Evolutionary conservation across 2,797 vertebrate genomes (phyloP).

Genomic region (Falco naumanni): DNA sequence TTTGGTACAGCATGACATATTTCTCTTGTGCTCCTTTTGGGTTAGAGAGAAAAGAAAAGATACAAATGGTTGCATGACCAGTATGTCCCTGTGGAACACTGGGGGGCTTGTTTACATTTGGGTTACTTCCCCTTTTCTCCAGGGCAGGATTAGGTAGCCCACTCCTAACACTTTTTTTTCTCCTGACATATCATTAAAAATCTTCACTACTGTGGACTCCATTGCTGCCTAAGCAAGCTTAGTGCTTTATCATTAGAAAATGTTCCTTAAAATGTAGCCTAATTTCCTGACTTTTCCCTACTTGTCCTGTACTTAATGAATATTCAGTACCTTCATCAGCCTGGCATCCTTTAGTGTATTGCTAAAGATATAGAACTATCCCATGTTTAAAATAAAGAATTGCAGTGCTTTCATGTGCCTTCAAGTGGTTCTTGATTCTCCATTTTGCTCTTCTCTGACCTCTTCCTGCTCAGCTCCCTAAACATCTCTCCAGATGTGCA

Average conservation of each 20-base stretch:
- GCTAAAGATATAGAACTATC: not conserved
- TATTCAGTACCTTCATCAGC: not conserved
- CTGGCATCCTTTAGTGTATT: not conserved
- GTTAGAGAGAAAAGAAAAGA: not conserved
- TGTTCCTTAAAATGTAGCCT: not conserved
- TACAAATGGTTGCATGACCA: not conserved
- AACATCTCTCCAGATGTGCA: not conserved
- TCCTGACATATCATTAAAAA: not conserved
- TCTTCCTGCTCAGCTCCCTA: not conserved
- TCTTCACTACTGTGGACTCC: not conserved
- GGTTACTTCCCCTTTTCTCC: not conserved
- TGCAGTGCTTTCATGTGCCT: not conserved
- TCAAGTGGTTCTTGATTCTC: not conserved
- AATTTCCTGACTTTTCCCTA: not conserved
- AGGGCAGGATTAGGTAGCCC: not conserved
- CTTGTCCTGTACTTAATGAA: not conserved
- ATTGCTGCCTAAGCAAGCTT: not conserved
- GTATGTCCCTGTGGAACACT: not conserved
- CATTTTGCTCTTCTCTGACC: not conserved
- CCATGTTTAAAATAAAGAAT: not conserved
- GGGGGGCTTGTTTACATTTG: not conserved
- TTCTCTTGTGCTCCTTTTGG: not conserved
- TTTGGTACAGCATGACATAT: not conserved
- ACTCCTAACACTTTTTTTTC: not conserved
- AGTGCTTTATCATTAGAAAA: not conserved